Percentiles rank a stretch among this genome's conserved stretches.
Evolutionary conservation across 2,797 vertebrate species (phyloP).

Genomic region (Microcaecilia unicolor): DNA sequence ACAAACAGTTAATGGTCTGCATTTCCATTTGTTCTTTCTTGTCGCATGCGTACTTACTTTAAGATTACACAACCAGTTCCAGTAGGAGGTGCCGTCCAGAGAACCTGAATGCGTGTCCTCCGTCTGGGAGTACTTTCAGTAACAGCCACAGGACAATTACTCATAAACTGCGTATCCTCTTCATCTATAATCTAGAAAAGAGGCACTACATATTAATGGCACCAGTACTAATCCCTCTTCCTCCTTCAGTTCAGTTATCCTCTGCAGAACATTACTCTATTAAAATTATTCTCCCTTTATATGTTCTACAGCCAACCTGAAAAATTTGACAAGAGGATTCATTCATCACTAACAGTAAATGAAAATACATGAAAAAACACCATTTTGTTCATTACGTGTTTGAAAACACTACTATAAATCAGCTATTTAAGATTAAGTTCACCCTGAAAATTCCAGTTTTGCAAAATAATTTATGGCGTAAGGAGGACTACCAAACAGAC

Average conservation of each 20-base stretch:
- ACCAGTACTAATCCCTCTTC: no score
- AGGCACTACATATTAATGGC: neutral
- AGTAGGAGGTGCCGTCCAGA: slow-evolving; percentile 81
- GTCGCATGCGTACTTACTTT: slow-evolving; percentile 71
- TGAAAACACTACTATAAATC: neutral
- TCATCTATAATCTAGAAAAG: slow-evolving; percentile 85
- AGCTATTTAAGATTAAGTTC: neutral
- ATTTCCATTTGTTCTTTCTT: slow-evolving; percentile 39
- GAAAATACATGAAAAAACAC: no score
- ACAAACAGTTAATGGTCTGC: no score
- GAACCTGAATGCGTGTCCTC: slow-evolving; percentile 86
- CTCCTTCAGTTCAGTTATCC: no score
- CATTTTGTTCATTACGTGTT: no score
- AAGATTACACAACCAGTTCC: slow-evolving; percentile 84
- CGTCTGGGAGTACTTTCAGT: slow-evolving; percentile 90
- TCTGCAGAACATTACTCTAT: no score
- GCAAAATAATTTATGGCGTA: neutral
- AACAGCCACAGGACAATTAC: slow-evolving; percentile 89
- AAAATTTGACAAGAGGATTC: no score
- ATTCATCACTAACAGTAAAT: no score
- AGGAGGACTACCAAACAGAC: no score
- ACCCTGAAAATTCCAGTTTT: neutral
- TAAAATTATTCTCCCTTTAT: no score
- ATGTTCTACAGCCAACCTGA: no score
- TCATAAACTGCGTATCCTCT: slow-evolving; percentile 96